Conservation (phyloP, 1,140 invertebrate species). For the Cherax quadricarinatus region DNA sequence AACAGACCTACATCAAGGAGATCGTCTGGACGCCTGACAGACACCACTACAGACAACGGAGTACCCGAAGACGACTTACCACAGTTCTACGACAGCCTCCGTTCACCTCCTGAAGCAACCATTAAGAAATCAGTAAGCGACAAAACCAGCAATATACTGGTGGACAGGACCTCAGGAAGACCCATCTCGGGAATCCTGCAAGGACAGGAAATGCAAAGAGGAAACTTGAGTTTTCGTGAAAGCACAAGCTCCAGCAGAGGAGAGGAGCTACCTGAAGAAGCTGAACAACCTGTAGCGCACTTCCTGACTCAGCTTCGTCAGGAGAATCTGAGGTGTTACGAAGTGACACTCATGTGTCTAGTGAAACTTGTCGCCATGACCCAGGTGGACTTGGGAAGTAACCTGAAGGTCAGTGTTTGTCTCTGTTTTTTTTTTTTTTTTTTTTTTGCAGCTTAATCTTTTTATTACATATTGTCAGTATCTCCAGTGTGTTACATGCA, state of each 20-base stretch:
- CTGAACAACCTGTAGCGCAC: neutral
- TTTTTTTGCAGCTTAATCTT: no score
- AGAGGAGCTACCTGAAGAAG: neutral
- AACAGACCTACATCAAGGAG: neutral
- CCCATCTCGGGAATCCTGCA: no score
- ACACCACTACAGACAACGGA: neutral
- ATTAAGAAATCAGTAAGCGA: neutral
- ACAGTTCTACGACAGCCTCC: neutral
- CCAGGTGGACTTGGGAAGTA: neutral
- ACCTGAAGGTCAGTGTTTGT: neutral
- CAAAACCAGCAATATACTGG: neutral
- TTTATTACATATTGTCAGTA: neutral
- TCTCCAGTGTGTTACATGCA: neutral
- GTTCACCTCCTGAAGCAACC: neutral
- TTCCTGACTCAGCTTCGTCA: slow-evolving; percentile 19
- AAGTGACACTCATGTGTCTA: slow-evolving; percentile 33
- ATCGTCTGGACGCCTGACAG: neutral
- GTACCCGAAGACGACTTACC: neutral
- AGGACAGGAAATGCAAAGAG: neutral
- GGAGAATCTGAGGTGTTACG: slow-evolving; percentile 45
- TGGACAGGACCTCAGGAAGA: neutral
- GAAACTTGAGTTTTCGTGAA: neutral
- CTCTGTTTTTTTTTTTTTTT: neutral
- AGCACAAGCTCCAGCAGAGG: neutral
- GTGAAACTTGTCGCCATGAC: slow-evolving; percentile 10